Percentiles rank a stretch among this genome's conserved stretches.
Conservation (phyloP, 2,797 vertebrate genomes). For the Staurois parvus region DNA sequence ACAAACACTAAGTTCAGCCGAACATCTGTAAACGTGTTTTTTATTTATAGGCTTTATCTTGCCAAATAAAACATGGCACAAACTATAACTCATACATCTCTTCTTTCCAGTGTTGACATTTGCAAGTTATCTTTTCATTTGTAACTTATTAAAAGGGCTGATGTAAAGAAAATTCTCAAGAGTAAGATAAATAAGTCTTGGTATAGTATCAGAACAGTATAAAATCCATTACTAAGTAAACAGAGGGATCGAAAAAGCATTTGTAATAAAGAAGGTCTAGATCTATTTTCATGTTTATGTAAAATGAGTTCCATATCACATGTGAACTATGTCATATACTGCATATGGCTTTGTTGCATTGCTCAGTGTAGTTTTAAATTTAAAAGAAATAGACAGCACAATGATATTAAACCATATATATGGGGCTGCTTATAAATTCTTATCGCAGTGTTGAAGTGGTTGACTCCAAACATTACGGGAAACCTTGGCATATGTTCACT, state of each 20-base stretch:
- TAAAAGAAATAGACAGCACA: background rate
- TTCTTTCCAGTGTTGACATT: background rate
- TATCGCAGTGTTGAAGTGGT: background rate
- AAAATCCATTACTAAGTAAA: conserved; percentile 10
- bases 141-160: conserved; percentile 5
- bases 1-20: conserved; percentile 7
- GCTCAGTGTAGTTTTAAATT: background rate
- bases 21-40: background rate
- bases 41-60: conserved; percentile 25
- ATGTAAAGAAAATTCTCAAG: background rate
- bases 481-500: background rate
- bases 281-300: conserved; percentile 2
- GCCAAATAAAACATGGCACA: conserved; percentile 16
- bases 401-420: background rate
- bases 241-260: conserved; percentile 1
- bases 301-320: conserved; percentile 1
- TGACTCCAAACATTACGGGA: background rate
- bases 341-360: background rate
- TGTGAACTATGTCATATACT: background rate
- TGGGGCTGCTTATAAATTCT: background rate
- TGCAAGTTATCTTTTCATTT: conserved; percentile 33
- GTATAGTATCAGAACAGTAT: background rate
- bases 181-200: background rate
- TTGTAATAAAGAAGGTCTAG: background rate
- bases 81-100: background rate